A percentile compares a stretch with the other conserved stretches of the same genome.
phyloP scores from a whole-genome alignment of 2,888 invertebrate species.

The Melinaea marsaeus region DNA sequence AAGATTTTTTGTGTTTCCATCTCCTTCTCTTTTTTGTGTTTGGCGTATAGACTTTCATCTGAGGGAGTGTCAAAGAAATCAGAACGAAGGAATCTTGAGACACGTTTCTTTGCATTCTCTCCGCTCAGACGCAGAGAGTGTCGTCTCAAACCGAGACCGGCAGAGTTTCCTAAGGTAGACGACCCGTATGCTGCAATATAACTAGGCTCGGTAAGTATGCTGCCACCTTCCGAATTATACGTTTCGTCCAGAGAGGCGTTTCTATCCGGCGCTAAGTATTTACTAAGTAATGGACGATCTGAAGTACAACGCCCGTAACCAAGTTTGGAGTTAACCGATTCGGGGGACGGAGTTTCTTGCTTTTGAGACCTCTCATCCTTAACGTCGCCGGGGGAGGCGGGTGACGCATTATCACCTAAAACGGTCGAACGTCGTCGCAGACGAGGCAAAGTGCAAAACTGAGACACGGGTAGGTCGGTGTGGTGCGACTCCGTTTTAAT shows the following conservation, averaged over 20 bases:
- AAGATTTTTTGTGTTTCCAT: slow-evolving; percentile 82
- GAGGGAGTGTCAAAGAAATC: slow-evolving; percentile 86
- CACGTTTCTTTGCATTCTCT: slow-evolving; percentile 77
- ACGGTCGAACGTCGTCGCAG: slow-evolving; percentile 46
- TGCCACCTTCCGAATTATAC: slow-evolving; percentile 51
- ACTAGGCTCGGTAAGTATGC: slow-evolving; percentile 56
- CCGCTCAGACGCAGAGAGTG: slow-evolving; percentile 51
- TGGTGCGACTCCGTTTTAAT: slow-evolving; percentile 12
- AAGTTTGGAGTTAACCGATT: slow-evolving; percentile 36
- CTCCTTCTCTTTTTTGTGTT: slow-evolving; percentile 81
- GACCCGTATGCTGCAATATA: slow-evolving; percentile 64
- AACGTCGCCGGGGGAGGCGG: slow-evolving; percentile 27
- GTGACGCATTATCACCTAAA: slow-evolving; percentile 35
- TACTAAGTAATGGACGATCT: slow-evolving; percentile 77
- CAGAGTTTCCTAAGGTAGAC: slow-evolving; percentile 32
- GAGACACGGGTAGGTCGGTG: slow-evolving; percentile 37
- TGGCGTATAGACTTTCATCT: slow-evolving; percentile 81
- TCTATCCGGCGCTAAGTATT: slow-evolving; percentile 73
- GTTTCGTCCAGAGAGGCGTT: slow-evolving; percentile 56
- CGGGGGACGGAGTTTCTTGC: slow-evolving; percentile 25
- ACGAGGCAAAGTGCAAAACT: slow-evolving; percentile 58
- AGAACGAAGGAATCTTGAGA: slow-evolving; percentile 86
- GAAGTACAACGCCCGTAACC: slow-evolving; percentile 53
- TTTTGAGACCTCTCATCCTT: slow-evolving; percentile 29
- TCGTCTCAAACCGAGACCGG: slow-evolving; percentile 43